Percentiles rank a stretch among this genome's conserved stretches.
phyloP scores from a whole-genome alignment of 2,797 vertebrate species.

The Melanogrammus aeglefinus region DNA sequence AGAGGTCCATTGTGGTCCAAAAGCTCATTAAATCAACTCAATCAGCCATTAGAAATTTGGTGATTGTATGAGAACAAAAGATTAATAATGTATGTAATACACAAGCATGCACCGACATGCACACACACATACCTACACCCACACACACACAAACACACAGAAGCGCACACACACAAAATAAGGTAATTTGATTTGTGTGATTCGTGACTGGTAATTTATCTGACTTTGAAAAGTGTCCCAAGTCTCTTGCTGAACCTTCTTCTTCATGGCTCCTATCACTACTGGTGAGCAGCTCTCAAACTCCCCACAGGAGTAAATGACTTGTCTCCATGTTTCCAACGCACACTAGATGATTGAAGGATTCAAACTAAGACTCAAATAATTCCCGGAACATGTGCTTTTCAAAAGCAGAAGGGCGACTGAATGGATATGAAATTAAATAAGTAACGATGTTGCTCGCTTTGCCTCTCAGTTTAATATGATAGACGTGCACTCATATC shows the following conservation, averaged over 20 bases:
- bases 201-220: constrained; percentile 16
- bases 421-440: constrained; percentile 69
- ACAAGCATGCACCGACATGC: background rate
- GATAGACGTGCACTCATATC: constrained; percentile 62
- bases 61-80: background rate
- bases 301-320: constrained; percentile 29
- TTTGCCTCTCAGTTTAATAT: constrained; percentile 72
- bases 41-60: background rate
- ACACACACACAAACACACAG: background rate
- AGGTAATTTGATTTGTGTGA: background rate
- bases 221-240: constrained; percentile 66
- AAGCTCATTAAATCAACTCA: background rate
- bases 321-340: background rate
- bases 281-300: constrained; percentile 28
- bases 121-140: background rate
- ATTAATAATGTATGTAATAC: background rate
- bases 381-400: constrained; percentile 39
- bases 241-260: constrained; percentile 35
- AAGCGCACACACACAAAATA: too few species aligned
- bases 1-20: background rate
- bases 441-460: constrained; percentile 69
- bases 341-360: background rate
- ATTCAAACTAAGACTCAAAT: constrained; percentile 46
- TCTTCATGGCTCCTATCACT: constrained; percentile 15
- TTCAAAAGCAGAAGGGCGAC: constrained; percentile 38